Evolutionary conservation across 2,888 invertebrate species (phyloP), one percentile per base, ranked within the genome.

Genomic region (Tinea pellionella): DNA sequence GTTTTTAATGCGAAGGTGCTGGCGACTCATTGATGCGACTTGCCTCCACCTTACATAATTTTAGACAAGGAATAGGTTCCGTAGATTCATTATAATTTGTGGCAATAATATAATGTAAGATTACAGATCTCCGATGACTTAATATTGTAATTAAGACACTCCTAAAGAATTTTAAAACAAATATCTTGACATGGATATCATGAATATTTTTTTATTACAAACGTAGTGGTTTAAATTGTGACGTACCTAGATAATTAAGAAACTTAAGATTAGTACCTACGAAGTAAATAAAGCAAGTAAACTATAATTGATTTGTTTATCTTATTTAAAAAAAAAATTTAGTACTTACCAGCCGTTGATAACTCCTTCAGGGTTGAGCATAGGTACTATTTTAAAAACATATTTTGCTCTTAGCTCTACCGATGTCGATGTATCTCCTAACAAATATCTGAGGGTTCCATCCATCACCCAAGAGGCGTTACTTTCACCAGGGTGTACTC

Each of bases 391-490:
- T 81, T 96, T 96, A 89, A 96, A 94, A 65, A 96, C 90, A 76
- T 91, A 95, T 67, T 89, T 89, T 66, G 92, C 89, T 11, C 94
- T 86, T 0, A 94, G 83, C 13, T 89, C 88, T 11, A 84, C 80
- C 1, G 93, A 92, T 12, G 85, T 78, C 1, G 82, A 69, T 8
- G 89, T 80, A 69, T 88, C 85, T 18, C 89, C 89, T 55, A 94
- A 77, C 61, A 95, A 80, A 66, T 88, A 91, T 60, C 90, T 88
- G 60, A 95, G 79, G 0, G 92, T 92, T 6, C 94, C 96, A 74
- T 94, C 93, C 93, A 96, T 94, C 62, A 95, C 92, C 95, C 95
- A 96, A 0, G 94, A 94, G 7, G 95, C 90, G 77, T 96, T 96
- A 73, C 93, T 93, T 79, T 96, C 96, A 0, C 95, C 95, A 0